Conservation (phyloP, 2,797 vertebrate genomes). For the Benthosema pterotum region DNA sequence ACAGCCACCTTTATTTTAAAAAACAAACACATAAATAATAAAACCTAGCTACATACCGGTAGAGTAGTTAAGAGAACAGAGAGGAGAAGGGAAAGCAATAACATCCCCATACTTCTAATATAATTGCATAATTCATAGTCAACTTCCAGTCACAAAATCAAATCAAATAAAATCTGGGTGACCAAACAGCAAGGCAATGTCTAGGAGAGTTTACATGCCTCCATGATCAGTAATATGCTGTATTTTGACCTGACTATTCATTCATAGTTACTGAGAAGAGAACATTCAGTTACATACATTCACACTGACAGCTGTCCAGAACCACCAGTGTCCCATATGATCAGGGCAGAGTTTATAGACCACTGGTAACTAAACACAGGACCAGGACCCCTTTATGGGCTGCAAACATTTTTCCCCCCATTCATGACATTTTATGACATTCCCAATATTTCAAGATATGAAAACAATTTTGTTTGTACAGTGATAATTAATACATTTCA, state of each 20-base stretch:
- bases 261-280: not conserved
- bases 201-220: constrained; percentile 2
- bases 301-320: not conserved
- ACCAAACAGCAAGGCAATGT: constrained; percentile 6
- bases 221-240: too few species aligned
- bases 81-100: constrained; percentile 12
- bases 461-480: too few species aligned
- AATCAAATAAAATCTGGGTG: constrained; percentile 11
- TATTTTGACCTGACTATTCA: not conserved
- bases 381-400: too few species aligned
- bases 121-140: constrained; percentile 53
- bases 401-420: too few species aligned
- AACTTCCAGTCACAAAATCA: constrained; percentile 28
- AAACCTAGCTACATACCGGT: constrained; percentile 20
- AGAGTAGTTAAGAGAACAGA: constrained; percentile 45
- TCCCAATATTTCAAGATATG: too few species aligned
- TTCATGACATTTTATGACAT: too few species aligned
- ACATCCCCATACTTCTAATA: constrained; percentile 33
- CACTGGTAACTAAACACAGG: too few species aligned
- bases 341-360: too few species aligned
- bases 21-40: constrained; percentile 61
- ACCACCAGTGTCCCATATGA: too few species aligned
- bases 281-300: not conserved
- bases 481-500: too few species aligned
- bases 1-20: constrained; percentile 69